Conservation (phyloP, 2,797 vertebrate species). For the Platyrinchus mystaceus region DNA sequence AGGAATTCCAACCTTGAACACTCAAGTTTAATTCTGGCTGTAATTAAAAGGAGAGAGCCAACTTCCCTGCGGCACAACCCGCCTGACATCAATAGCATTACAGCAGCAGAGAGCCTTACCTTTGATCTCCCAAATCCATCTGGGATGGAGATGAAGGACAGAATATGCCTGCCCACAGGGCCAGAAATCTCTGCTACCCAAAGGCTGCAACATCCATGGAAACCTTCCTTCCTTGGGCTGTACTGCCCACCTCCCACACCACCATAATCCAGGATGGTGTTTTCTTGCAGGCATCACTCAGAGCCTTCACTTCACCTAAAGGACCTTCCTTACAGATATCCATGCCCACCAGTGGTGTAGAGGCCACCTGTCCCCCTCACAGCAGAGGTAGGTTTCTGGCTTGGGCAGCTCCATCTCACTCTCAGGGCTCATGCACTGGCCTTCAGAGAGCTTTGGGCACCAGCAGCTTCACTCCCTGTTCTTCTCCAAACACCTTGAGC, state of each 20-base stretch:
- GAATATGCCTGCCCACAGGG: neutral
- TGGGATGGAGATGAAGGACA: neutral
- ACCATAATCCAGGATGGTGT: accelerated
- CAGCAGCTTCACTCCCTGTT: neutral
- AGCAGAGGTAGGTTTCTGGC: neutral
- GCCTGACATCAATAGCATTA: accelerated
- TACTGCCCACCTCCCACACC: neutral
- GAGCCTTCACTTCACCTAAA: neutral
- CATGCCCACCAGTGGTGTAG: accelerated
- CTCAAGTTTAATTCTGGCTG: neutral
- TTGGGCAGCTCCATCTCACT: neutral
- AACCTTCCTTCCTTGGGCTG: neutral
- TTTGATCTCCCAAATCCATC: conserved; percentile 4
- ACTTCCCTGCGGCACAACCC: neutral
- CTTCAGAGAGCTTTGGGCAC: neutral
- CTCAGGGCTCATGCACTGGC: neutral
- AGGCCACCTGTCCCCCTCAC: accelerated
- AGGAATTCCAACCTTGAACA: neutral
- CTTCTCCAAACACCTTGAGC: neutral
- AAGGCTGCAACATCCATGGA: neutral
- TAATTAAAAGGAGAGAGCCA: neutral
- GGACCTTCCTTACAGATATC: neutral
- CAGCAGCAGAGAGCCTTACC: neutral
- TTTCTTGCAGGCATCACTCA: neutral
- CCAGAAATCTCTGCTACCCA: neutral